Base-by-base conservation (phyloP, 2,113 vertebrate genomes). In the Oryzias celebensis region DNA sequence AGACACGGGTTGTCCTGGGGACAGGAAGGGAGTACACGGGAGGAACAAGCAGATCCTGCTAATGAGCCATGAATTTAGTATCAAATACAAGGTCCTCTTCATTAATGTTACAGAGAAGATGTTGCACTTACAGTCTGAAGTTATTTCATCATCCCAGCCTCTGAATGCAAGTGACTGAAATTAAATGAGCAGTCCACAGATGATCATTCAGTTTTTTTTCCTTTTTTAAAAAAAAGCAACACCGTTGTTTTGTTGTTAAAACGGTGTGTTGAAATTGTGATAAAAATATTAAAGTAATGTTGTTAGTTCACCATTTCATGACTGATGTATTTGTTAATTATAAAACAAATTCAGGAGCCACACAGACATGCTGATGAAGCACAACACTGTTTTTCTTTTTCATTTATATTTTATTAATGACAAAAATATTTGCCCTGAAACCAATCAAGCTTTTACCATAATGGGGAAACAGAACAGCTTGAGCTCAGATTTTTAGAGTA, bases 41-140 rank as follows among this genome's bases (percentile, higher is more conserved):
- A 65, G 64, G 60, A 57, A 63, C 28, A 45, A 55, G 36, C 44
- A 63, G 15, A 18, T 60, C 44, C 44, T 31, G 47, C 47, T 78
- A 73, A 68, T 65, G 69, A 83, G 61, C 49, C 61, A 36, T 68
- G 62, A 70, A 73, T 74, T 73, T 24, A 50, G 52, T 55, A 68
- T 67, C 50, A 65, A 83, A 73, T 48, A 14, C 56, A 53, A 16
- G 16, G 43, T 45, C 52, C 48, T 64, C n/a, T 50, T 67, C 65
- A 43, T 51, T 72, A 71, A 77, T 66, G 52, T 44, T 58, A 49
- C 52, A 73, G 17, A 68, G 20, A 43, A 55, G 49, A 70, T 52
- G 14, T 77, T 78, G 71, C 65, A 73, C 28, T 55, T 65, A 42
- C 47, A 63, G 46, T 50, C 45, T 62, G 36, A 71, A 75, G 65